Percentiles rank a stretch among this genome's conserved stretches.
phyloP scores from a whole-genome alignment of 1,140 invertebrate genomes.

The Acromyrmex charruanus region DNA sequence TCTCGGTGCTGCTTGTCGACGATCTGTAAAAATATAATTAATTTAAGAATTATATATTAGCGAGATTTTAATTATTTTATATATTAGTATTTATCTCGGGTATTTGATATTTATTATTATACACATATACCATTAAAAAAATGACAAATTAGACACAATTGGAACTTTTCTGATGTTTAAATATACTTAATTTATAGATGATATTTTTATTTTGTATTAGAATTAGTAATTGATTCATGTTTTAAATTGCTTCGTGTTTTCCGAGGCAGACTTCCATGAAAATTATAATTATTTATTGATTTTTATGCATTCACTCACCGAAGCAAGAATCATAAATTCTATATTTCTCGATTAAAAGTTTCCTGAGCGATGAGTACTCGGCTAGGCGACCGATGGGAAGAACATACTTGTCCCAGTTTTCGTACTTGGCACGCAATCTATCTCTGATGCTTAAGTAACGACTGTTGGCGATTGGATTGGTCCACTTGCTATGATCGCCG shows the following conservation, averaged over 20 bases:
- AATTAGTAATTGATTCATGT: background rate
- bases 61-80: background rate
- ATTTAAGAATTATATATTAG: background rate
- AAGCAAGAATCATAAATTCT: slow-evolving; percentile 98
- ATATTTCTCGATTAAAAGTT: slow-evolving; percentile 98
- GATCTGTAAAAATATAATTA: slow-evolving; percentile 89
- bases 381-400: slow-evolving; percentile 98
- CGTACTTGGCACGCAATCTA: slow-evolving; percentile 93
- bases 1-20: slow-evolving; percentile 98
- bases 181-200: too few species aligned
- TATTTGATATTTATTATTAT: too few species aligned
- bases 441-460: slow-evolving; percentile 96
- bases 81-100: too few species aligned
- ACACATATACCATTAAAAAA: too few species aligned
- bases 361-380: slow-evolving; percentile 98
- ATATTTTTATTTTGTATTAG: too few species aligned
- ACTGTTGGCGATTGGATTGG: slow-evolving; percentile 92
- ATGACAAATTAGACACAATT: too few species aligned
- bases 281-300: slow-evolving; percentile 34
- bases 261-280: background rate
- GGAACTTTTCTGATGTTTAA: too few species aligned
- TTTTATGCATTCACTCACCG: slow-evolving; percentile 87
- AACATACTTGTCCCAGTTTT: slow-evolving; percentile 96
- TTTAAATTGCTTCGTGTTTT: background rate
- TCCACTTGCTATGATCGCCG: slow-evolving; percentile 92